phyloP scores from a whole-genome alignment of 1,140 invertebrate species.

The Solen grandis region DNA sequence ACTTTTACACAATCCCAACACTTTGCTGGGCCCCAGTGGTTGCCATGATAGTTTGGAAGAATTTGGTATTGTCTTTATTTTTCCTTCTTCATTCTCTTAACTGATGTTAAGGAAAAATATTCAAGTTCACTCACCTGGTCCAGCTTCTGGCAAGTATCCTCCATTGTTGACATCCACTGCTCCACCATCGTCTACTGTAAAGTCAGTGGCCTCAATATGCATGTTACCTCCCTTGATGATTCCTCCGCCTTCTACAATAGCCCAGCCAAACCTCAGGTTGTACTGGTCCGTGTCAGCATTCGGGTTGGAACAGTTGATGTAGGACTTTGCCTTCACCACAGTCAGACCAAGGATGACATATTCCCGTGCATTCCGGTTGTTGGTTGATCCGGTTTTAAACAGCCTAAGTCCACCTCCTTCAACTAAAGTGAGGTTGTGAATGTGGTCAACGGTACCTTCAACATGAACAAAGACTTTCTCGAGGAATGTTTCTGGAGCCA shows the following conservation, averaged over 20 bases:
- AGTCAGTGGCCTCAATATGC: slow-evolving; percentile 62
- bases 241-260: slow-evolving; percentile 72
- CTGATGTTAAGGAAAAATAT: too few species aligned
- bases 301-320: slow-evolving; percentile 69
- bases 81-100: too few species aligned
- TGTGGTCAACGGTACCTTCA: slow-evolving; percentile 69
- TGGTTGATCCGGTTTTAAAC: slow-evolving; percentile 69
- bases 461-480: slow-evolving; percentile 69
- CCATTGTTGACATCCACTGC: slow-evolving; percentile 72
- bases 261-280: slow-evolving; percentile 60
- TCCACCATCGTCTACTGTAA: slow-evolving; percentile 73
- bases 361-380: slow-evolving; percentile 56
- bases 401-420: slow-evolving; percentile 65
- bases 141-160: slow-evolving; percentile 62
- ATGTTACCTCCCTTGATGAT: slow-evolving; percentile 66
- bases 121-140: slow-evolving; percentile 66
- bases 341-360: slow-evolving; percentile 69
- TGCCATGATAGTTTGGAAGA: too few species aligned
- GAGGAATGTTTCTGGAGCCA: slow-evolving; percentile 70
- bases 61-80: too few species aligned
- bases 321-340: slow-evolving; percentile 67
- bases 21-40: too few species aligned
- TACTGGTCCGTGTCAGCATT: slow-evolving; percentile 67
- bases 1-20: too few species aligned
- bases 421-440: slow-evolving; percentile 71